Evolutionary conservation across 2,888 invertebrate genomes (phyloP), one percentile per base, ranked within the genome.

Genomic region (Cactoblastis cactorum): DNA sequence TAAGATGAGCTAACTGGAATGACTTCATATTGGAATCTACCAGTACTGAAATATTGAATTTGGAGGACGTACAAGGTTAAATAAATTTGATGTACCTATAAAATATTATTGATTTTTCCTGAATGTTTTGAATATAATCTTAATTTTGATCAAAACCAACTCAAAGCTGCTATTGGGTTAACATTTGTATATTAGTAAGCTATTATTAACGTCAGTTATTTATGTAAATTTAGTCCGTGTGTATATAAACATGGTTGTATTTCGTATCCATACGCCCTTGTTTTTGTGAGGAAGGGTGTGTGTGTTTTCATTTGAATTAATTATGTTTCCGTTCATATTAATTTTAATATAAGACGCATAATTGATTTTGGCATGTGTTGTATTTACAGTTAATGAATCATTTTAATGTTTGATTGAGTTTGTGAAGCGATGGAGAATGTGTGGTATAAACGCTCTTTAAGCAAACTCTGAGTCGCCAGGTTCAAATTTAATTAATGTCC

Each of bases 101-200:
- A 4, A 22, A 4, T 22, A 4, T 22, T 22, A 22, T 22, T 4
- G 22, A 22, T 22, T 22, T 22, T n/a, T n/a, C n/a, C n/a, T 4
- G 22, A 5, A 4, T 22, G 5, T 67, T 65, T 65, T 67, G 70
- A 76, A 77, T 75, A 73, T 72, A 78, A 76, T 80, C 73, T 71
- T 67, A 71, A 74, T 70, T 76, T 71, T 74, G 74, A 77, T 81
- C 77, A 79, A 77, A 80, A 75, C 71, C 76, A 77, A 71, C 67
- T 66, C 61, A 67, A 72, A 73, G 72, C 61, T 71, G 71, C 69
- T 67, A 70, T 67, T 69, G 69, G 70, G 70, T 63, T 6, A 22
- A n/a, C n/a, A n/a, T n/a, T 6, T 62, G 61, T 64, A 63, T 58
- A 57, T 66, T 61, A 69, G 67, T 63, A 67, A 65, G n/a, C n/a